These are phyloP conservation scores for Euproctis similis DNA, from an alignment of 2,888 invertebrate genomes.

Conservation along the genomic window DNA sequence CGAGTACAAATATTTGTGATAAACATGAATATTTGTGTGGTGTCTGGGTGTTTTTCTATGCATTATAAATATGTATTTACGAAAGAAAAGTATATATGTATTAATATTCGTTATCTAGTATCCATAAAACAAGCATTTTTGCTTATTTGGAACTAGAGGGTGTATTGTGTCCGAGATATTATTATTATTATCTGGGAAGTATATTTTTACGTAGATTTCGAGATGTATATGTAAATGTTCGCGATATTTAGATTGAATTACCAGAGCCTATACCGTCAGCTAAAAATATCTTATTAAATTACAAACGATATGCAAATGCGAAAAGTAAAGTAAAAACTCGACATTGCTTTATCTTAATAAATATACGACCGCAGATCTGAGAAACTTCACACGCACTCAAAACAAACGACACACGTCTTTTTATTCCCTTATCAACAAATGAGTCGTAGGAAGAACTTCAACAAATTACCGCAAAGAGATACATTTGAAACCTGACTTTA, in stretches of 20 bases:
- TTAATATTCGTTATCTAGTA: no score
- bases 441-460: constrained; percentile 40
- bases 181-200: background rate
- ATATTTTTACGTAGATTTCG: background rate
- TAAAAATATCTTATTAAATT: no score
- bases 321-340: background rate
- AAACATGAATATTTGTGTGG: no score
- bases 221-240: background rate
- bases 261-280: no score
- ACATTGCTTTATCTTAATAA: background rate
- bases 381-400: constrained; percentile 20
- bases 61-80: no score
- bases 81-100: no score
- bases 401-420: constrained; percentile 19
- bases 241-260: no score
- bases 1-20: no score
- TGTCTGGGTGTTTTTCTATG: no score
- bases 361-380: constrained; percentile 7
- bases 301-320: background rate
- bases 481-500: constrained; percentile 35
- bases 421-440: constrained; percentile 46
- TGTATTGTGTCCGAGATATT: no score
- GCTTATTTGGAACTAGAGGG: background rate
- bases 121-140: background rate
- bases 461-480: constrained; percentile 65